Percentiles rank a stretch among this genome's conserved stretches.
Conservation (phyloP, 2,113 vertebrate species). For the Festucalex cinctus region DNA sequence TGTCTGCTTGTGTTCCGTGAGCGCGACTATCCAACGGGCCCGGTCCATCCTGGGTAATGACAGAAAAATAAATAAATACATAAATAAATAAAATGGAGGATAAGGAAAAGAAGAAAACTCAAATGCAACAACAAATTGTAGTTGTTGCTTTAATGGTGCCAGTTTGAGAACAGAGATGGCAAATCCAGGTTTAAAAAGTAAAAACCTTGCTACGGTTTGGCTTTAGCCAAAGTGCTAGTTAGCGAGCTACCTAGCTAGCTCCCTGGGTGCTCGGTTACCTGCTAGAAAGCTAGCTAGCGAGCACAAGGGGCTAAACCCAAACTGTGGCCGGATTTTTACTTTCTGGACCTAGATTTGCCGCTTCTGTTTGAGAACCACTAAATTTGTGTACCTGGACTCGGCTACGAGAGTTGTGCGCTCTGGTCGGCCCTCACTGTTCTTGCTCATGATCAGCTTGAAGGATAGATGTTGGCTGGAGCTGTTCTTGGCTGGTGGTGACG, state of each 20-base stretch:
- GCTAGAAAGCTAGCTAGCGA: too few species aligned
- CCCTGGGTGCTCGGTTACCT: too few species aligned
- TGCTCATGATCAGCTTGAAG: slow-evolving; percentile 80
- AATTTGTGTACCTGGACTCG: slow-evolving; percentile 80
- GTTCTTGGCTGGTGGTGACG: slow-evolving; percentile 43
- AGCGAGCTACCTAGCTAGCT: too few species aligned
- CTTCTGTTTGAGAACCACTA: too few species aligned
- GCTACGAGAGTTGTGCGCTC: slow-evolving; percentile 78
- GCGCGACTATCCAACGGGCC: slow-evolving; percentile 84
- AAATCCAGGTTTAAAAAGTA: too few species aligned
- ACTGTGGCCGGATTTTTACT: not conserved
- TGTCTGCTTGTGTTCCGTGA: slow-evolving; percentile 69
- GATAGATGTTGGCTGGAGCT: slow-evolving; percentile 51
- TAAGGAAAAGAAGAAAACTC: not conserved
- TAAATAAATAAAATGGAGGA: not conserved
- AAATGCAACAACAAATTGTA: too few species aligned
- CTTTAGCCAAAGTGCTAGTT: too few species aligned
- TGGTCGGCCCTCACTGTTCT: slow-evolving; percentile 80
- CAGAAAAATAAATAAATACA: slow-evolving; percentile 14
- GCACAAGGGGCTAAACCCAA: too few species aligned
- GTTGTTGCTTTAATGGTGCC: too few species aligned
- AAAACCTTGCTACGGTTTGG: too few species aligned
- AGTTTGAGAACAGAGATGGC: too few species aligned
- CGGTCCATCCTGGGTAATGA: slow-evolving; percentile 78
- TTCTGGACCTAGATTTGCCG: too few species aligned